These are phyloP conservation scores for Nephrotoma appendiculata DNA, from an alignment of 2,888 invertebrate genomes.

Conservation along the genomic window DNA sequence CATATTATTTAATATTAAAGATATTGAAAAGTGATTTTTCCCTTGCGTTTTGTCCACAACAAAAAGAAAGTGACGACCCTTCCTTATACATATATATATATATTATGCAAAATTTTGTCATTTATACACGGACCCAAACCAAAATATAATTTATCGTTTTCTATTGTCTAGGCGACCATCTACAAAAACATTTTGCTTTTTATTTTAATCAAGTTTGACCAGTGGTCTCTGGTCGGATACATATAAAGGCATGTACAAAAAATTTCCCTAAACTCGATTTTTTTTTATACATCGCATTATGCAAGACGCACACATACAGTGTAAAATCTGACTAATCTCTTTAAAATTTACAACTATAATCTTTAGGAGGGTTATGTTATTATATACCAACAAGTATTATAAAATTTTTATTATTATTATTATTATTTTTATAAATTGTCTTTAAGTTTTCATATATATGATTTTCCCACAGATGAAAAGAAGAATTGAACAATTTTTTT, in stretches of 20 bases:
- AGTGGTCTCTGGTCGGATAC: constrained; percentile 10
- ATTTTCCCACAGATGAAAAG: constrained; percentile 1
- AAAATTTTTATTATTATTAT: neutral
- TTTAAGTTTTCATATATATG: neutral
- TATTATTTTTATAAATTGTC: constrained; percentile 1
- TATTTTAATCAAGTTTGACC: constrained; percentile 10
- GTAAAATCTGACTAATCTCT: constrained; percentile 2
- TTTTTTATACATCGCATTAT: neutral
- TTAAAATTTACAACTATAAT: neutral
- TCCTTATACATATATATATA: neutral
- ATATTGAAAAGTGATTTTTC: neutral
- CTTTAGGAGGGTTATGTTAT: neutral
- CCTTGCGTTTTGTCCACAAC: neutral
- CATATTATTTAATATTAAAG: neutral
- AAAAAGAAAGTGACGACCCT: neutral
- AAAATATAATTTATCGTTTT: neutral
- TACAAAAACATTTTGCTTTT: neutral
- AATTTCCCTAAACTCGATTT: neutral
- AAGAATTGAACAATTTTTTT: neutral
- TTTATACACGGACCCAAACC: neutral
- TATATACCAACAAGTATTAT: neutral
- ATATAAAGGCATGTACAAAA: neutral
- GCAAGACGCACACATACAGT: neutral
- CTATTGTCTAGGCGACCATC: neutral
- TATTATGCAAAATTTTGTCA: neutral